Evolutionary conservation across 2,797 vertebrate species (phyloP).

Genomic region (Threskiornis aethiopicus): DNA sequence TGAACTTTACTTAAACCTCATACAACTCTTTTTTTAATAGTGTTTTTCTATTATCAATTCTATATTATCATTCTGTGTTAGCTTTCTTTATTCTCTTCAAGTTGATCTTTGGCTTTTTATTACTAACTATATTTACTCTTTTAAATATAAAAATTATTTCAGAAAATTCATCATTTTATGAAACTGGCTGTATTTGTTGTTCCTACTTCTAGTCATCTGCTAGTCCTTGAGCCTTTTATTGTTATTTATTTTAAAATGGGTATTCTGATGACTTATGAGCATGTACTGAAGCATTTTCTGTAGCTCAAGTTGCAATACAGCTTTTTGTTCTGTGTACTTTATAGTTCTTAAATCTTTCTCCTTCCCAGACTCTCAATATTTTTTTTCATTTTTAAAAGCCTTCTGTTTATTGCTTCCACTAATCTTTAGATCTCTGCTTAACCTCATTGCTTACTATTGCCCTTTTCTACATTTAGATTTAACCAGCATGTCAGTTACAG

Average conservation of each 20-base stretch:
- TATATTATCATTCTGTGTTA: not conserved
- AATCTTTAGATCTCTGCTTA: conserved; percentile 70
- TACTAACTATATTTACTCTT: not conserved
- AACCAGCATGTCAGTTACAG: conserved; percentile 35
- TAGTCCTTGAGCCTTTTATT: not conserved
- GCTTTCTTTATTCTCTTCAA: not conserved
- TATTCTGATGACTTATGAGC: not conserved
- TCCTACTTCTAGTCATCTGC: not conserved
- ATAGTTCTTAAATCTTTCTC: not conserved
- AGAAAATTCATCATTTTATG: not conserved
- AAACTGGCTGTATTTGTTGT: not conserved
- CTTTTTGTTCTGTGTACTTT: not conserved
- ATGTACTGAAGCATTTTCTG: not conserved
- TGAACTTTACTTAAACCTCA: not conserved
- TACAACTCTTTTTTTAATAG: not conserved
- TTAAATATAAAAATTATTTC: not conserved
- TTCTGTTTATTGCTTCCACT: conserved; percentile 59
- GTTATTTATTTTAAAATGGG: not conserved
- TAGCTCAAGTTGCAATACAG: not conserved
- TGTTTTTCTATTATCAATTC: not conserved
- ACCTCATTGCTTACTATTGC: conserved; percentile 63
- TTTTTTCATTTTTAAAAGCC: conserved; percentile 57
- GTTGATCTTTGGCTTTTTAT: not conserved
- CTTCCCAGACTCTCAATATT: conserved; percentile 1
- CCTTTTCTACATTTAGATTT: conserved; percentile 57